Base-by-base conservation (phyloP, 2,797 vertebrate species). In the Philypnodon macrostomus region DNA sequence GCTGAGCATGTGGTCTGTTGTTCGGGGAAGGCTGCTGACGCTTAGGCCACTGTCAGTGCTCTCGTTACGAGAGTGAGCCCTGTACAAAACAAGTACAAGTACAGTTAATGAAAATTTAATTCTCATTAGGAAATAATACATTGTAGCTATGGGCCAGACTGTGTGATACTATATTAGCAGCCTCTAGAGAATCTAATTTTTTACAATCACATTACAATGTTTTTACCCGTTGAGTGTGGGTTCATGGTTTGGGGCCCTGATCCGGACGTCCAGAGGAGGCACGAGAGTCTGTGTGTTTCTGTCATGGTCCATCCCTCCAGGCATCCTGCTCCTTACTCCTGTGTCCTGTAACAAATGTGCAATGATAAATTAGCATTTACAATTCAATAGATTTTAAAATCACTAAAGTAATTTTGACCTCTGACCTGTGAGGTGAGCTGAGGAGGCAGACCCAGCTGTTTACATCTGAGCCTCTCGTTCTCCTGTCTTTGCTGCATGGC, bases 11-110 rank as follows among this genome's bases (percentile, higher is more conserved):
- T 95, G 94, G 66, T 97, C 95, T 0, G 94, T 92, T 0, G 94
- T 93, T 55, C 94, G 92, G 36, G 95, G 93, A 46, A 97, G 88
- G 63, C 94, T 95, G 89, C 94, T 97, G 91, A 96, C 93, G 58
- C 95, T 95, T 47, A 97, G 88, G 21, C 95, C 94, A 0, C 94
- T 96, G 70, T 97, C 94, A 1, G 94, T 96, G 70, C 95, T 97
- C 84, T 97, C 94, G 2, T 96, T 95, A 64, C 94, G 90, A 65
- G 95, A 96, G 86, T 97, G 95, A 70, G 93, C 94, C 18, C 93
- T 97, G 75, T 84, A 83, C 4, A 11, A 53, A 6, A 63, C 31
- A 55, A 27, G 59, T 32, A 47, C 5, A 49, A 10, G 9, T 17
- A 18, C 15, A 12, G n/a, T 17, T 30, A 18, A n/a, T n/a, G n/a